A percentile compares a stretch with the other conserved stretches of the same genome.
Conservation (phyloP, 1,140 invertebrate species). For the Drosophila kohkoa region DNA sequence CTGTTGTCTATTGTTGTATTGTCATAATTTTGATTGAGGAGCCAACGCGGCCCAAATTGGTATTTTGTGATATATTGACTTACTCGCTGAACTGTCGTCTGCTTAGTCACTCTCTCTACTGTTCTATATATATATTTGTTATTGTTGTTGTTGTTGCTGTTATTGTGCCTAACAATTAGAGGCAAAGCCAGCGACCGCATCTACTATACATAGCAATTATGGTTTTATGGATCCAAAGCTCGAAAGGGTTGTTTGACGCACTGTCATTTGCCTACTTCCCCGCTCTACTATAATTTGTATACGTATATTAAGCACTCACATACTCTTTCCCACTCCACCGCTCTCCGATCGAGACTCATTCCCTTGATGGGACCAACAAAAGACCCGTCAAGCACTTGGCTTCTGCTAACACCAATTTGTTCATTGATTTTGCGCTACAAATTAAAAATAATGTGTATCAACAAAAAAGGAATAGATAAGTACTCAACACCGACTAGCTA, state of each 20-base stretch:
- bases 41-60: slow-evolving; percentile 72
- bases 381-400: slow-evolving; percentile 66
- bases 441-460: slow-evolving; percentile 72
- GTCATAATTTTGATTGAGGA: slow-evolving; percentile 84
- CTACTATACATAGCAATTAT: slow-evolving; percentile 79
- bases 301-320: slow-evolving; percentile 22
- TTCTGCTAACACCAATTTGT: slow-evolving; percentile 82
- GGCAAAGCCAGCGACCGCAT: slow-evolving; percentile 42
- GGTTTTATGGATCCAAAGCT: slow-evolving; percentile 53
- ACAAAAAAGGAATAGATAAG: slow-evolving; percentile 35
- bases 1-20: slow-evolving; percentile 52
- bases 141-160: slow-evolving; percentile 16
- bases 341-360: background rate
- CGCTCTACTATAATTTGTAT: slow-evolving; percentile 4
- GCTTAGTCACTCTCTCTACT: slow-evolving; percentile 68
- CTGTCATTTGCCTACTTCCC: slow-evolving; percentile 46
- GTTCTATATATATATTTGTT: slow-evolving; percentile 6
- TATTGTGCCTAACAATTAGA: slow-evolving; percentile 61
- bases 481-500: background rate
- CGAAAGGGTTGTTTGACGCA: slow-evolving; percentile 72
- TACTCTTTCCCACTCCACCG: slow-evolving; percentile 12
- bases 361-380: background rate
- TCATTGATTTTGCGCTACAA: slow-evolving; percentile 76
- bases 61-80: slow-evolving; percentile 83
- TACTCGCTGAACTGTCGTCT: slow-evolving; percentile 71